These are phyloP conservation scores for Gadus macrocephalus DNA, from an alignment of 2,113 vertebrate genomes.

Conservation along the genomic window DNA sequence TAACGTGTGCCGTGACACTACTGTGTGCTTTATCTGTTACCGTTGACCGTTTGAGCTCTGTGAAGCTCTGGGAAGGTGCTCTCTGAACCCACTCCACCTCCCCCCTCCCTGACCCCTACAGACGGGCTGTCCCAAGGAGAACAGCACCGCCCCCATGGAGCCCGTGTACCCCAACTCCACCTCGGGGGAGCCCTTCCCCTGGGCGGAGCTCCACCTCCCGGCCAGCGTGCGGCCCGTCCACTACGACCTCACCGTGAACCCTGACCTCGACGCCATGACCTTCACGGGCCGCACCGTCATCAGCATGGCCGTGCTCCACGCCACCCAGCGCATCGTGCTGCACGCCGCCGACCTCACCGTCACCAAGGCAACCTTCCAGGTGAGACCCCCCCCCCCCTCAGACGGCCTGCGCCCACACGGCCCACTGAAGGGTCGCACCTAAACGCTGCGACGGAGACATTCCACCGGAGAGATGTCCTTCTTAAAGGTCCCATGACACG, in stretches of 20 bases:
- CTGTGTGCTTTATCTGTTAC: not conserved
- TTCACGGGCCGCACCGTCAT: conserved; percentile 81
- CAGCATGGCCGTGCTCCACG: conserved; percentile 68
- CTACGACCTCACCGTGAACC: conserved; percentile 82
- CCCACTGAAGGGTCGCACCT: too few relatives aligned
- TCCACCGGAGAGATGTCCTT: too few relatives aligned
- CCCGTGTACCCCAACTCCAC: conserved; percentile 78
- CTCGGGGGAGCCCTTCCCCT: conserved; percentile 84
- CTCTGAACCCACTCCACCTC: not conserved
- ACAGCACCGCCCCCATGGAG: conserved; percentile 65
- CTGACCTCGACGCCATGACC: conserved; percentile 79
- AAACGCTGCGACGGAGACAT: too few relatives aligned
- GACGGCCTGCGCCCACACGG: too few relatives aligned
- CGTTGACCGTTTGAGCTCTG: too few relatives aligned
- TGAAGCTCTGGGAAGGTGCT: too few relatives aligned
- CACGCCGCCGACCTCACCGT: conserved; percentile 85
- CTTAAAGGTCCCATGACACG: too few relatives aligned
- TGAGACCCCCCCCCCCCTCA: not conserved
- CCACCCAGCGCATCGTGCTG: conserved; percentile 79
- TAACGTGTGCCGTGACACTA: too few relatives aligned
- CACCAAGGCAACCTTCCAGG: conserved; percentile 65
- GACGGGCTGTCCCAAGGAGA: conserved; percentile 80
- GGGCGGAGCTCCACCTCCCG: conserved; percentile 83
- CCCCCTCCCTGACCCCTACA: conserved; percentile 18
- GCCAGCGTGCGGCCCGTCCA: conserved; percentile 74